Evolutionary conservation across 2,113 vertebrate species (phyloP).

Genomic region (Rhinolophus sinicus): DNA sequence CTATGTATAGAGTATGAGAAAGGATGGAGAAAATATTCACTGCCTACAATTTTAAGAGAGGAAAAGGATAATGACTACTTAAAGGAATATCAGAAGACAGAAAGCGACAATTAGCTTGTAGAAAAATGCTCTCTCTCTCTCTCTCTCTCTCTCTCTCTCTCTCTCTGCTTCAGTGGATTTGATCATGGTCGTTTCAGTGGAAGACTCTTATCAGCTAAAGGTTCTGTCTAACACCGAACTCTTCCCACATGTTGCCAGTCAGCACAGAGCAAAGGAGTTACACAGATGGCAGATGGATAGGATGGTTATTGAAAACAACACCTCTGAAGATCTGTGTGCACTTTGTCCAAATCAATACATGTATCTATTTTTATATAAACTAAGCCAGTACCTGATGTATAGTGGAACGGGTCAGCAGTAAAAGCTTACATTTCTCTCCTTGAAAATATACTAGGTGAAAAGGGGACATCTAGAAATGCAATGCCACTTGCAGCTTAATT

Average conservation of each 20-base stretch:
- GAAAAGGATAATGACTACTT: background rate
- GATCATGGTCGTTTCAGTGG: background rate
- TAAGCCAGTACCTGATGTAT: background rate
- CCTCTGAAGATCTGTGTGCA: background rate
- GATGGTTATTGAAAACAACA: slow-evolving; percentile 4
- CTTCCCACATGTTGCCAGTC: background rate
- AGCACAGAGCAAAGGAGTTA: background rate
- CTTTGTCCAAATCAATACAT: slow-evolving; percentile 47
- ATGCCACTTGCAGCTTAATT: background rate
- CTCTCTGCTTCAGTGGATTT: background rate
- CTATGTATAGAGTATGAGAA: background rate
- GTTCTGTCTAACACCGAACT: background rate
- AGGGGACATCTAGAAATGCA: background rate
- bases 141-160: no score
- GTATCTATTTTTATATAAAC: slow-evolving; percentile 55
- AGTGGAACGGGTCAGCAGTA: background rate
- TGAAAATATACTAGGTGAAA: background rate
- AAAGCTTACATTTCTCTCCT: background rate
- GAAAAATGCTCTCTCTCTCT: background rate
- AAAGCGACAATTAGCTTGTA: background rate
- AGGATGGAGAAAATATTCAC: background rate
- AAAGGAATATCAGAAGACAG: background rate
- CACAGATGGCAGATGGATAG: background rate
- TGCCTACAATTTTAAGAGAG: background rate
- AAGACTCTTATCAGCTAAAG: background rate